Conservation (phyloP, 1,140 invertebrate genomes). For the Eriocheir sinensis region DNA sequence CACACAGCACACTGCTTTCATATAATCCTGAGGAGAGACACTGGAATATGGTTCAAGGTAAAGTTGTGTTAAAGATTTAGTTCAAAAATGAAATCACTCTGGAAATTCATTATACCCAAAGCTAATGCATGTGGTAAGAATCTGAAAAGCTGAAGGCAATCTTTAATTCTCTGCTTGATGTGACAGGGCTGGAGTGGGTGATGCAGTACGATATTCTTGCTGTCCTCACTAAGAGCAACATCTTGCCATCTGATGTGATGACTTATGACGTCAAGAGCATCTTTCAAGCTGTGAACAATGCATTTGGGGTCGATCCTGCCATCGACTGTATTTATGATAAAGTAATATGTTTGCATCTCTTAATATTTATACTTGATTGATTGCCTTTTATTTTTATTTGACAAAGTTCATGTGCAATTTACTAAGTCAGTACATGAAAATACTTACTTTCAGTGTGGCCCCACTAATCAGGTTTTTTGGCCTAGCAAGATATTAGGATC, state of each 20-base stretch:
- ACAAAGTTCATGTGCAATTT: no score
- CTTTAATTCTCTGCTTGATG: not conserved
- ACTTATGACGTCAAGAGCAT: slow-evolving; percentile 84
- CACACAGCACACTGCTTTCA: not conserved
- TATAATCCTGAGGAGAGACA: not conserved
- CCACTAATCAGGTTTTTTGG: no score
- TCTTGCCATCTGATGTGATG: slow-evolving; percentile 85
- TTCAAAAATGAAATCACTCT: not conserved
- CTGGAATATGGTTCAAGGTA: not conserved
- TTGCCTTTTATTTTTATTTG: not conserved
- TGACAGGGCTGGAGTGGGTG: slow-evolving; percentile 85
- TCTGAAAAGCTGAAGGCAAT: not conserved
- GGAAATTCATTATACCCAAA: not conserved
- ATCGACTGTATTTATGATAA: slow-evolving; percentile 84
- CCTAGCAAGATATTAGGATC: no score
- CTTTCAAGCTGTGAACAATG: slow-evolving; percentile 84
- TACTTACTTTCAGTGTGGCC: no score
- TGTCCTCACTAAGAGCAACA: slow-evolving; percentile 84
- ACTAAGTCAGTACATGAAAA: no score
- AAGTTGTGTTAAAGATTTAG: not conserved
- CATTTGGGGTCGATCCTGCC: slow-evolving; percentile 84
- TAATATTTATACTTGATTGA: not conserved
- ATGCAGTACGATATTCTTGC: slow-evolving; percentile 86
- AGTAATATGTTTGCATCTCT: slow-evolving; percentile 42
- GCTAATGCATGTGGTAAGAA: not conserved